phyloP scores from a whole-genome alignment of 2,888 invertebrate genomes.

The Bimastos eiseni region DNA sequence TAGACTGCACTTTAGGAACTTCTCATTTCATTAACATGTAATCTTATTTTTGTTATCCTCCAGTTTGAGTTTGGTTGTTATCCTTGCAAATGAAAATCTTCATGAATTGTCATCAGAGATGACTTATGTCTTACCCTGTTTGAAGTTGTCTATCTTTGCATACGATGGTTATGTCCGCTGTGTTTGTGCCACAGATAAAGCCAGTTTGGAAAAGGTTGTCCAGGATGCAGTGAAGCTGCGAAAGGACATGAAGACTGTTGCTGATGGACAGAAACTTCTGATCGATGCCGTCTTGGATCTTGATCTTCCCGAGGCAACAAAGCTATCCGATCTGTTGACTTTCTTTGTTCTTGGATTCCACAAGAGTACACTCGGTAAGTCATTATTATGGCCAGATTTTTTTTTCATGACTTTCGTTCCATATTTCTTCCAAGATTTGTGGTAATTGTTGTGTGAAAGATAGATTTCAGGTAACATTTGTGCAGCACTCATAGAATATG shows the following conservation, averaged over 20 bases:
- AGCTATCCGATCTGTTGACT: constrained; percentile 47
- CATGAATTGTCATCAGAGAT: too few species aligned
- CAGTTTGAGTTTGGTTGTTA: too few species aligned
- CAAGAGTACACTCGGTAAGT: constrained; percentile 57
- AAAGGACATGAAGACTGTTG: neutral
- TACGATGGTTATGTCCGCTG: neutral
- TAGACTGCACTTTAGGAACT: too few species aligned
- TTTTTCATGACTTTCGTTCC: neutral
- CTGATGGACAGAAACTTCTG: neutral
- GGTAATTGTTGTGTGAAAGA: neutral
- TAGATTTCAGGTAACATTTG: neutral
- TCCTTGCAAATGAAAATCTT: too few species aligned
- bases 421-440: neutral
- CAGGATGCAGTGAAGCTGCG: neutral
- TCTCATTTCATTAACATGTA: too few species aligned
- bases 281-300: constrained; percentile 17
- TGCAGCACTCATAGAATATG: neutral
- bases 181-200: constrained; percentile 1
- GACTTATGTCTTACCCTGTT: too few species aligned
- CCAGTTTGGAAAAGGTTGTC: constrained; percentile 6
- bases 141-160: too few species aligned
- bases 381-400: neutral
- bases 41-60: too few species aligned
- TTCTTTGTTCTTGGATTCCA: constrained; percentile 56
- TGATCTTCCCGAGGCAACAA: constrained; percentile 33